A percentile compares a stretch with the other conserved stretches of the same genome.
These are phyloP conservation scores for Pangasius macronema DNA, from an alignment of 2,797 vertebrate genomes.

Conservation along the genomic window DNA sequence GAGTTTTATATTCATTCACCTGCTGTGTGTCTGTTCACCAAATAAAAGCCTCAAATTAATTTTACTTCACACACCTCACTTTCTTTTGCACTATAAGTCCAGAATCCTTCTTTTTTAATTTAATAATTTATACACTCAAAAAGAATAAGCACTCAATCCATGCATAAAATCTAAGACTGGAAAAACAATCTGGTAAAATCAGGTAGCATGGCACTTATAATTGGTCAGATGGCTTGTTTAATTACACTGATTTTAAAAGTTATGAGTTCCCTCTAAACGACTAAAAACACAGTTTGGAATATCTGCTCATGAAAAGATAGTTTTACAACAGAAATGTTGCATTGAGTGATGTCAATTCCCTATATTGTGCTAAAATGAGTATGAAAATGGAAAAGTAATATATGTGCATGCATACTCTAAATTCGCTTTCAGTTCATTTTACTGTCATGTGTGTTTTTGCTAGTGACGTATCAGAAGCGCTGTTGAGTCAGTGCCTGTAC, in stretches of 20 bases:
- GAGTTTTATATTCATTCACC: not conserved
- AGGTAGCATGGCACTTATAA: not conserved
- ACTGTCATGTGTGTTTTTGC: slow-evolving; percentile 15
- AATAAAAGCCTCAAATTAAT: not conserved
- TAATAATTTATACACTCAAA: not conserved
- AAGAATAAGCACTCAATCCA: not conserved
- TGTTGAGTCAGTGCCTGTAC: slow-evolving; percentile 93
- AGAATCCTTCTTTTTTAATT: not conserved
- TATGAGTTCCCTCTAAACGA: not conserved
- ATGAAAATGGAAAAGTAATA: not conserved
- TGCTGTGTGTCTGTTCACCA: not conserved
- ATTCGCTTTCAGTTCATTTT: not conserved
- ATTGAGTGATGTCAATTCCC: not conserved
- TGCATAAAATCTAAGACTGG: too few species aligned
- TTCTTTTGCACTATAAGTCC: not conserved
- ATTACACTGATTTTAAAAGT: not conserved
- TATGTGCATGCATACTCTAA: not conserved
- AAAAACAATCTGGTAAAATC: too few species aligned
- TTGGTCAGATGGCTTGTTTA: not conserved
- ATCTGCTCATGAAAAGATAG: not conserved
- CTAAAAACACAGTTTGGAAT: not conserved
- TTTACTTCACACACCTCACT: not conserved
- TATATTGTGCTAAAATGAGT: not conserved
- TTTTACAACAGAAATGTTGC: not conserved
- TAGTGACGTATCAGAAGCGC: slow-evolving; percentile 89